phyloP scores from a whole-genome alignment of 2,113 vertebrate species.

The Actinemys pallida region DNA sequence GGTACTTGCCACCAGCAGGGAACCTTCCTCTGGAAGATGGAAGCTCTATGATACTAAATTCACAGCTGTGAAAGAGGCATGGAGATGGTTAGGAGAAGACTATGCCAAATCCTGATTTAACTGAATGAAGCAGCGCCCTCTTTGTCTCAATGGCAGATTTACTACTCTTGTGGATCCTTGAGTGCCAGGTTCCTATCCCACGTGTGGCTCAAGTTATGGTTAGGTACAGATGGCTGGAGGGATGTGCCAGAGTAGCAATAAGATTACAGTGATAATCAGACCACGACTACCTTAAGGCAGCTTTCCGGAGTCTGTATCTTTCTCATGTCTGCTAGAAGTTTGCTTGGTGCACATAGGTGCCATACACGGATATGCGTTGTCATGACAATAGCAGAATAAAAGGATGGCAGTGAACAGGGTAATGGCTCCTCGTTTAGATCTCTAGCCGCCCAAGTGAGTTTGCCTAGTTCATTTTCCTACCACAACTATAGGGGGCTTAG shows the following conservation, averaged over 20 bases:
- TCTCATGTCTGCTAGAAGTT: too few relatives aligned
- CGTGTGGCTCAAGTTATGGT: background rate
- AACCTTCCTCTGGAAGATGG: background rate
- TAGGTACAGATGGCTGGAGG: background rate
- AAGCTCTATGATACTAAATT: background rate
- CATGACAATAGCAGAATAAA: too few relatives aligned
- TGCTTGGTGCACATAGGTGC: too few relatives aligned
- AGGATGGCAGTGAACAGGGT: too few relatives aligned
- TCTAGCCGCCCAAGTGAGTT: background rate
- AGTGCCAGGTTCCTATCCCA: background rate
- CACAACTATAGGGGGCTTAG: background rate
- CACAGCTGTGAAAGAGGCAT: background rate
- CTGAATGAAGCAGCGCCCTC: background rate
- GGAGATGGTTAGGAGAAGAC: background rate
- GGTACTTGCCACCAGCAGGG: fast-evolving
- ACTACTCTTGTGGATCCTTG: background rate
- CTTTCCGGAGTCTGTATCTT: too few relatives aligned
- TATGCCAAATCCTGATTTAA: background rate
- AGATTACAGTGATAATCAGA: too few relatives aligned
- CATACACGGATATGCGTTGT: too few relatives aligned
- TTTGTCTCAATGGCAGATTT: background rate
- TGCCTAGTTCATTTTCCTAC: background rate
- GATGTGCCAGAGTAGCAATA: background rate
- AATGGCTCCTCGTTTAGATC: background rate
- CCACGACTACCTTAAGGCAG: too few relatives aligned